Base-by-base conservation (phyloP, 2,797 vertebrate species). In the Semotilus atromaculatus region DNA sequence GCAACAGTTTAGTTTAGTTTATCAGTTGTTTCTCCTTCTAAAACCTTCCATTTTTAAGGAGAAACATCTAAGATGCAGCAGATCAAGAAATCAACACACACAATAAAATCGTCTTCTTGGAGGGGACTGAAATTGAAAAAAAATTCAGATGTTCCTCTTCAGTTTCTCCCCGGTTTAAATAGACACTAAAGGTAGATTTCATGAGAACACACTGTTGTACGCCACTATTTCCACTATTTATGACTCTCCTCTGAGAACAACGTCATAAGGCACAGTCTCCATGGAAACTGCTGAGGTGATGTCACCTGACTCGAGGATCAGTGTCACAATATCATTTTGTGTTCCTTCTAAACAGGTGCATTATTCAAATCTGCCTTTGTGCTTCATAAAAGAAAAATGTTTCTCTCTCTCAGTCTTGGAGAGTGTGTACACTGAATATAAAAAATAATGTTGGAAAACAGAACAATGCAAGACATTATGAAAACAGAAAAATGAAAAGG, bases 271-370 rank as follows among this genome's bases (percentile, higher is more conserved):
- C 82, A 38, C 79, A 21, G 84, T 91, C 87, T 86, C 91, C 89
- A 92, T 89, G 87, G 88, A 90, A 93, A 93, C 86, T 1, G 79
- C 51, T 72, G 76, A 85, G 77, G 40, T 88, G 48, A 89, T 88
- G 84, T 68, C 72, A 66, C 78, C 85, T 48, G 79, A 85, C 82
- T 82, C 83, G 70, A 45, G 82, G 67, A 87, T 88, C 78, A 85
- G 85, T 82, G 83, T 86, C 76, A 84, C 36, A 79, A 40, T 34
- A 34, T 19, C 21, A 66, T 67, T 51, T 76, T 48, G 62, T 75
- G 53, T 73, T 38, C 62, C 60, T 45, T 31, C 70, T 67, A 76
- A 55, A 72, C 81, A 84, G 72, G 67, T 85, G 77, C 45, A 40
- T 53, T 85, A 77, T 31, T 83, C 36, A 73, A 73, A 67, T 23